Percentiles rank a stretch among this genome's conserved stretches.
phyloP scores from a whole-genome alignment of 2,797 vertebrate genomes.

The Catostomus latipinnis region DNA sequence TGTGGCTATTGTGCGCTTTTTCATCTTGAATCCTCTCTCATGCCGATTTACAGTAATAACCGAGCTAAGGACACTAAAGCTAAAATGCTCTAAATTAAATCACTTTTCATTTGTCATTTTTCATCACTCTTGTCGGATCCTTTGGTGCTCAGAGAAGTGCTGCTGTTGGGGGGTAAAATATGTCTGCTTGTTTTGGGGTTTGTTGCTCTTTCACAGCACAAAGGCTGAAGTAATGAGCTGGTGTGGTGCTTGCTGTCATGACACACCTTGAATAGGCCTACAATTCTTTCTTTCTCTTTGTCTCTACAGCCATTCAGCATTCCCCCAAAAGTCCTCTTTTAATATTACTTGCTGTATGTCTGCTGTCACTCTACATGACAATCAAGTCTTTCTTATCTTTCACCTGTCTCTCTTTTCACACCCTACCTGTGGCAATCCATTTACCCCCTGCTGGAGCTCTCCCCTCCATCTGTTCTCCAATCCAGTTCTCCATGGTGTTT shows the following conservation, averaged over 20 bases:
- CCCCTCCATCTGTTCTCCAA: not conserved
- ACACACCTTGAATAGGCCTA: conserved; percentile 59
- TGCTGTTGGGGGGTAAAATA: conserved; percentile 69
- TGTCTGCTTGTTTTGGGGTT: conserved; percentile 56
- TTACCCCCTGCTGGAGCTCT: conserved; percentile 6
- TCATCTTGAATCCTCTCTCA: conserved; percentile 58
- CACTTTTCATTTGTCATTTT: conserved; percentile 50
- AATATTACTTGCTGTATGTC: not conserved
- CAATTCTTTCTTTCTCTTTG: conserved; percentile 21
- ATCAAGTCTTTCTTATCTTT: conserved; percentile 1
- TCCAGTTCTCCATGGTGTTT: conserved; percentile 1
- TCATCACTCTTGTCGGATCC: conserved; percentile 58
- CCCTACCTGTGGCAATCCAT: conserved; percentile 26
- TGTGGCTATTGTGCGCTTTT: conserved; percentile 52
- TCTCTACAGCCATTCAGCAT: conserved; percentile 5
- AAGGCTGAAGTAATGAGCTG: conserved; percentile 75
- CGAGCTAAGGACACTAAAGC: conserved; percentile 58
- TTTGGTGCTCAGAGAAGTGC: conserved; percentile 61
- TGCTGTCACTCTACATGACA: not conserved
- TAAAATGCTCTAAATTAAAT: conserved; percentile 48
- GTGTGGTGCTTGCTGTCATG: conserved; percentile 59
- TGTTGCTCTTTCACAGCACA: conserved; percentile 62
- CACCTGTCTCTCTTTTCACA: not conserved
- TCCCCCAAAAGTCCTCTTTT: conserved; percentile 23
- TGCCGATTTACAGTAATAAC: conserved; percentile 55